Conservation (phyloP, 2,113 vertebrate species). For the Otocyon megalotis region DNA sequence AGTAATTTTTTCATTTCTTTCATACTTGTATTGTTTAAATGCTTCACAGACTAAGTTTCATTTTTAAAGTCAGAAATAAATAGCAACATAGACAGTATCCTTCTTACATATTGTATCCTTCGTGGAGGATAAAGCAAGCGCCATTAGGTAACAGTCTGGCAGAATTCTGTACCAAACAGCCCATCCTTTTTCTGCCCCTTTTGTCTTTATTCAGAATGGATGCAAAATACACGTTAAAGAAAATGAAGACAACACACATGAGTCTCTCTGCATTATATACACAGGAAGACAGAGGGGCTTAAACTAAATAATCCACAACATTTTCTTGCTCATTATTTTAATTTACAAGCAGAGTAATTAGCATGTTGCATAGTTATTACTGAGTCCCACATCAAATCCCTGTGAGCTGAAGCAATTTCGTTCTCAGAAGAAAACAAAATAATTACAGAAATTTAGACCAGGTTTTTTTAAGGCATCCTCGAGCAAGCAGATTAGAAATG, state of each 20-base stretch:
- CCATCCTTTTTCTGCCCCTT: not conserved
- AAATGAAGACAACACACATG: not conserved
- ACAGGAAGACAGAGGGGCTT: not conserved
- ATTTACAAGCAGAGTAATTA: conserved; percentile 76
- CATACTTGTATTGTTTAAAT: not conserved
- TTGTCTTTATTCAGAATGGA: not conserved
- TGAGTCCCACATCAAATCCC: conserved; percentile 64
- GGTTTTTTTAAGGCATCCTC: not conserved
- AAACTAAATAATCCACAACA: conserved; percentile 55
- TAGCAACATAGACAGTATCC: not conserved
- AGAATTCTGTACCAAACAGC: not conserved
- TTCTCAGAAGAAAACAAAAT: conserved; percentile 40
- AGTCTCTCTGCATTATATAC: not conserved
- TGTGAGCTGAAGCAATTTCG: not conserved
- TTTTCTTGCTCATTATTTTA: conserved; percentile 74
- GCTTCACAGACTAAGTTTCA: not conserved
- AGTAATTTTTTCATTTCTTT: not conserved
- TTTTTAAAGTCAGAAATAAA: not conserved
- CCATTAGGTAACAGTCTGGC: no score
- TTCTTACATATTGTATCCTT: not conserved
- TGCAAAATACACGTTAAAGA: not conserved
- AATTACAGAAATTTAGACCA: not conserved
- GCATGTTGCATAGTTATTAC: conserved; percentile 47
- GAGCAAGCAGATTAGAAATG: not conserved
- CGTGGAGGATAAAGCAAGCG: not conserved